Percentiles rank a stretch among this genome's conserved stretches.
These are phyloP conservation scores for Phaethornis superciliosus DNA, from an alignment of 2,113 vertebrate species.

Conservation along the genomic window DNA sequence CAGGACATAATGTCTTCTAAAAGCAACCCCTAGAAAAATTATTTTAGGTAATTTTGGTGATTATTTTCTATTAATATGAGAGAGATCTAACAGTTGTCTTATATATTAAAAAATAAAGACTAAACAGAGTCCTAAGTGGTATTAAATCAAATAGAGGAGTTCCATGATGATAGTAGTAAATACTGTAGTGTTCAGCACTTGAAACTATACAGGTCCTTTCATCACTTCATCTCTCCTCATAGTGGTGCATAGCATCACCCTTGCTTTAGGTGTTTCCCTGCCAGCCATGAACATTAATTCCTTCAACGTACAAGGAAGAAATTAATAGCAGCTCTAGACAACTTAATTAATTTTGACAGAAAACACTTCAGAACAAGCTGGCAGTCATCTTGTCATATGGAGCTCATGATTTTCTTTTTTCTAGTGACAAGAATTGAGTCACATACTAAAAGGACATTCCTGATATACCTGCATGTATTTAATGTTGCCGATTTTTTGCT, in stretches of 20 bases:
- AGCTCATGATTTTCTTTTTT: neutral
- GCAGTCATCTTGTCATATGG: neutral
- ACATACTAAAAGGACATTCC: neutral
- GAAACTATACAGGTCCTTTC: neutral
- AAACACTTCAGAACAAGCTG: neutral
- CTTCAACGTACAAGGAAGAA: neutral
- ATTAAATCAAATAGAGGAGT: neutral
- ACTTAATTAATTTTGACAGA: constrained; percentile 27
- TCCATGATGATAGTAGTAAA: neutral
- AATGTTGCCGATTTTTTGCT: neutral
- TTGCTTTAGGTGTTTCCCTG: neutral
- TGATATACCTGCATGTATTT: neutral
- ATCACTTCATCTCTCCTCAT: neutral
- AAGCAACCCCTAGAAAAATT: neutral
- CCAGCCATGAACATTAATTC: neutral
- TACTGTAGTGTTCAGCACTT: neutral
- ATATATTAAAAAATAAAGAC: neutral
- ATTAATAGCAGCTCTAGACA: neutral
- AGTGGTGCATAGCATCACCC: neutral
- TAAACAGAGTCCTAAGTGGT: neutral
- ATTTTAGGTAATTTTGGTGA: neutral
- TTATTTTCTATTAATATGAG: neutral
- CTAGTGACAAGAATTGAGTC: neutral
- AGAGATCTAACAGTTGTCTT: neutral
- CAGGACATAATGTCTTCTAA: neutral